Base-by-base conservation (phyloP, 2,113 vertebrate genomes). In the Gallinago media region DNA sequence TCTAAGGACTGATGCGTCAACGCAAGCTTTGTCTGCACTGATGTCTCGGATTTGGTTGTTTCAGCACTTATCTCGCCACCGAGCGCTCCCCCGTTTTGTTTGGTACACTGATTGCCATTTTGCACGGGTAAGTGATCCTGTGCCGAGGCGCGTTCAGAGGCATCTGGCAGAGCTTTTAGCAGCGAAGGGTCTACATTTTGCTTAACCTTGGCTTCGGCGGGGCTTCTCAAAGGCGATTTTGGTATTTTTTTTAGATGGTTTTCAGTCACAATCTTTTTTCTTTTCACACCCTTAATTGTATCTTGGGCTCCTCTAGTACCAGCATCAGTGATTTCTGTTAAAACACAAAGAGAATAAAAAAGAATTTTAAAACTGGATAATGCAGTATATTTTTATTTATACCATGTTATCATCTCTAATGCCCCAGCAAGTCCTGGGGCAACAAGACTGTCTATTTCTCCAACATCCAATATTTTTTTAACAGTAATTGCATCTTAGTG, bases 231-330 rank as follows among this genome's bases (percentile, higher is more conserved):
- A 38, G 99, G 99, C 34, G 99, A 99, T 97, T 99, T 99, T 27
- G 99, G 99, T 97, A 99, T 99, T 98, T 99, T 99, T 95, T 99
- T 99, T 11, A 98, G 97, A 76, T 99, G 99, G 96, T 99, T 99
- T 97, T 99, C 99, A 77, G 98, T 98, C 77, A 99, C 99, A 61
- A 99, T 98, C 97, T 99, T 99, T 97, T 99, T 99, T 82, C 99
- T 98, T 97, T 99, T 99, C 91, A 99, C 98, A 93, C 99, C 99
- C 98, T 99, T 99, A 87, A 99, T 95, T 94, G 97, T 96, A 78
- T 99, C 99, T 46, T 98, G 98, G 95, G 97, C 97, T 98, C 98
- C 98, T 96, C 98, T 98, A 88, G 96, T 86, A 86, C 97, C 97
- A 97, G 98, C 96, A 91, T 99, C 99, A 34, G 98, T 94, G 93